phyloP scores from a whole-genome alignment of 1,140 invertebrate genomes.

The Aethina tumida region DNA sequence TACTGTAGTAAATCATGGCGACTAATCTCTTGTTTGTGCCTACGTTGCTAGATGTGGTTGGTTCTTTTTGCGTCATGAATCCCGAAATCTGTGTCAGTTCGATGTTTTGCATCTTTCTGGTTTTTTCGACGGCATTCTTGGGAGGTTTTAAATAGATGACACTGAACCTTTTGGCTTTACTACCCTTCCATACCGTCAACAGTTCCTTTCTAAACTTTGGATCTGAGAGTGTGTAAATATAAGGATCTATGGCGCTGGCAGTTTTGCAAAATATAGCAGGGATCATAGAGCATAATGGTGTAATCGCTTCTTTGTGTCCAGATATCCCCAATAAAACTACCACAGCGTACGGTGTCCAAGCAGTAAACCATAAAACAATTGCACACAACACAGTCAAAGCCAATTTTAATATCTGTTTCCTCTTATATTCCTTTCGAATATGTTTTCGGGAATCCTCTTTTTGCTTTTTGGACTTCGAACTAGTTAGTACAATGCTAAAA shows the following conservation, averaged over 20 bases:
- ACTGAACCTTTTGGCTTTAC: no score
- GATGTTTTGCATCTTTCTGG: no score
- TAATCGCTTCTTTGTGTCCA: conserved; percentile 47
- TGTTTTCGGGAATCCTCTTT: conserved; percentile 41
- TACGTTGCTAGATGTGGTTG: no score
- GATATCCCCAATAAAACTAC: conserved; percentile 60
- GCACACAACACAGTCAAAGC: conserved; percentile 53
- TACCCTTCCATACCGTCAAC: no score
- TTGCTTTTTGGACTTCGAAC: conserved; percentile 9
- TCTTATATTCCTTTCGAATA: conserved; percentile 50
- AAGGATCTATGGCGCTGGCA: conserved; percentile 62
- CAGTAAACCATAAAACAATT: conserved; percentile 57
- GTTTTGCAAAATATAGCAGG: conserved; percentile 65
- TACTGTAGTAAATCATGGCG: no score
- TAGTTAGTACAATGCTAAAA: conserved; percentile 50
- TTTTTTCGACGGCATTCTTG: no score
- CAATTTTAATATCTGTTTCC: conserved; percentile 53
- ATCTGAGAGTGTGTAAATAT: conserved; percentile 59
- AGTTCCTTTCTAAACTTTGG: conserved; percentile 43
- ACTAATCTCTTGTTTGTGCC: no score
- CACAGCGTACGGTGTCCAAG: conserved; percentile 65
- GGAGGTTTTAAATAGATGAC: no score
- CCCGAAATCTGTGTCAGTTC: no score
- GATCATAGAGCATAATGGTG: conserved; percentile 57
- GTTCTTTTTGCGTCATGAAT: no score